These are phyloP conservation scores for Philereme vetulata DNA, from an alignment of 2,888 invertebrate species.

Conservation along the genomic window DNA sequence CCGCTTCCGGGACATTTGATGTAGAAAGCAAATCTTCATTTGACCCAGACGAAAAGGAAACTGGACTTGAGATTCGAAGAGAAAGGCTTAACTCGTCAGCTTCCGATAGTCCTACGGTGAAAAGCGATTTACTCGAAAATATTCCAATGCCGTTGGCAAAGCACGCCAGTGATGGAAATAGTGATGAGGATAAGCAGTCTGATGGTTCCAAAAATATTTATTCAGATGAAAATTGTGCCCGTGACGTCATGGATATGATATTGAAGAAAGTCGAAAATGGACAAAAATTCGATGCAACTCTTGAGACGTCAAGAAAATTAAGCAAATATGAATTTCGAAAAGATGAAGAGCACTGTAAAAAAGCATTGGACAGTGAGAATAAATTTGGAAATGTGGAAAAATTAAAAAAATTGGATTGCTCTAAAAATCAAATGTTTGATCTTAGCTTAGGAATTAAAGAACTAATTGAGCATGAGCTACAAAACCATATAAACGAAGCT, in stretches of 20 bases:
- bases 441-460: constrained; percentile 50
- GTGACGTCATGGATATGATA: constrained; percentile 53
- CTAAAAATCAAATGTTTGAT: constrained; percentile 30
- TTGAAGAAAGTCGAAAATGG: constrained; percentile 51
- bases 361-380: constrained; percentile 47
- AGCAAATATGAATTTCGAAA: constrained; percentile 52
- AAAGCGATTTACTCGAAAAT: constrained; percentile 40
- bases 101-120: constrained; percentile 35
- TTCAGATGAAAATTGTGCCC: constrained; percentile 50
- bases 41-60: constrained; percentile 35
- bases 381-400: constrained; percentile 38
- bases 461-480: constrained; percentile 52
- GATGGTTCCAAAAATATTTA: constrained; percentile 25
- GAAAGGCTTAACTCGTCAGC: constrained; percentile 31
- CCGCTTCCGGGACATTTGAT: constrained; percentile 36
- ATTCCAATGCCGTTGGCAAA: constrained; percentile 43
- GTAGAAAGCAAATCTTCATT: constrained; percentile 35
- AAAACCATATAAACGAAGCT: constrained; percentile 55
- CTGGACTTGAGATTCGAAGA: constrained; percentile 32
- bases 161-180: constrained; percentile 31
- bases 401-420: constrained; percentile 29
- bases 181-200: constrained; percentile 27
- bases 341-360: constrained; percentile 48
- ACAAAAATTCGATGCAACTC: constrained; percentile 48
- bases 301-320: constrained; percentile 42